Evolutionary conservation across 2,797 vertebrate species (phyloP).

Genomic region (Oreonectes daqikongensis): DNA sequence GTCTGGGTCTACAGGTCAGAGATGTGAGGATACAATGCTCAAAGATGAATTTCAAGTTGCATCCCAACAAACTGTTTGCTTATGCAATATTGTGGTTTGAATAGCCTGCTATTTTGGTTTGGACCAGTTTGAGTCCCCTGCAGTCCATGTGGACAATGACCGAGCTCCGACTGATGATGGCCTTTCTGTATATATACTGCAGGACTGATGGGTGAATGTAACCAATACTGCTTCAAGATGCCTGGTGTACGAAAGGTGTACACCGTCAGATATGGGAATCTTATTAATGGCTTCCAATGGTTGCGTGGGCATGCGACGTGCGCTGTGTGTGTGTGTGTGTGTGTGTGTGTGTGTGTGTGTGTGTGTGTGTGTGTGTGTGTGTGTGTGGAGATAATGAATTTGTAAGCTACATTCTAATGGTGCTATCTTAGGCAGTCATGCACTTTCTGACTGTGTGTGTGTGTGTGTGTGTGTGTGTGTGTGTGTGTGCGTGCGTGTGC

Average conservation of each 20-base stretch:
- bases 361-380: constrained; percentile 36
- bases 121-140: constrained; percentile 16
- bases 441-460: constrained; percentile 73
- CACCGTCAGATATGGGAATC: constrained; percentile 64
- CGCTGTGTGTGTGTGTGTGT: constrained; percentile 38
- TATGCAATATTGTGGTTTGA: constrained; percentile 25
- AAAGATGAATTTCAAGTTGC: constrained; percentile 1
- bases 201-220: constrained; percentile 72
- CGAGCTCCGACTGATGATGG: constrained; percentile 28
- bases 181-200: constrained; percentile 42
- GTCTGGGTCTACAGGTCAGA: not conserved
- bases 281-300: constrained; percentile 72
- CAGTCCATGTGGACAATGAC: constrained; percentile 2
- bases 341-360: constrained; percentile 41
- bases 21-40: not conserved
- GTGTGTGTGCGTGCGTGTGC: constrained; percentile 37
- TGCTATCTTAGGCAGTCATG: constrained; percentile 77
- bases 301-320: constrained; percentile 28
- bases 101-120: constrained; percentile 16
- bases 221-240: constrained; percentile 46
- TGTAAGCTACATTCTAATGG: constrained; percentile 76
- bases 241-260: constrained; percentile 57
- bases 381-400: constrained; percentile 51
- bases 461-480: constrained; percentile 33
- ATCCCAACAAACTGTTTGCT: not conserved